Evolutionary conservation across 2,888 invertebrate genomes (phyloP), one percentile per base, ranked within the genome.

Genomic region (Orchesellides sinensis): DNA sequence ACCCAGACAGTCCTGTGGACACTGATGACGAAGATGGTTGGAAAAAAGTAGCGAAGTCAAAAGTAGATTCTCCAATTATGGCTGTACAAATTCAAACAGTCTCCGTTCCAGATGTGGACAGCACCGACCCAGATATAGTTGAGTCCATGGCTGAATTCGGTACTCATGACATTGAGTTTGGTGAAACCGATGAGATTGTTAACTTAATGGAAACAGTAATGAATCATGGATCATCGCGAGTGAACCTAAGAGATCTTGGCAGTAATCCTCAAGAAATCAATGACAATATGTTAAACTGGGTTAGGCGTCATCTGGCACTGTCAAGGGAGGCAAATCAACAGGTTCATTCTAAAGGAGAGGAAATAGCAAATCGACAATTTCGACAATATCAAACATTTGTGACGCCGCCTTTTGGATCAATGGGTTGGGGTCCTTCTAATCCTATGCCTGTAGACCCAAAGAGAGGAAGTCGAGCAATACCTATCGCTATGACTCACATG

Each of bases 71-170:
- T 0, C 84, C 84, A 2, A 21, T 84, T 1, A 74, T 84, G 82
- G 84, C 84, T 0, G 82, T 83, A 25, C 84, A 83, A 59, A 74
- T 84, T 29, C 84, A 84, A 35, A 79, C 82, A 2, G 82, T 29
- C 40, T 74, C 84, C 8, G 79, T 61, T 21, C 84, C 84, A 0
- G 84, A 84, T 14, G 61, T 83, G 0, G n/a, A 75, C 29, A 75
- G 75, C 17, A 17, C 63, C 0, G 82, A 82, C 47, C 82, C 82
- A 1, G 82, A 82, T 23, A 68, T 82, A 47, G 14, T 82, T 1
- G 74, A 82, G 21, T 74, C 82, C 2, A 82, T 82, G 82, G 82
- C 82, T 10, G 82, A 82, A 27, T 82, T 82, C 40, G 82, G 82
- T 29, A 75, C 21, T 14, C 84, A 84, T 54, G 73, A 74, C 19